Percentiles rank a stretch among this genome's conserved stretches.
These are phyloP conservation scores for Watsonalla binaria DNA, from an alignment of 2,888 invertebrate species.

Conservation along the genomic window DNA sequence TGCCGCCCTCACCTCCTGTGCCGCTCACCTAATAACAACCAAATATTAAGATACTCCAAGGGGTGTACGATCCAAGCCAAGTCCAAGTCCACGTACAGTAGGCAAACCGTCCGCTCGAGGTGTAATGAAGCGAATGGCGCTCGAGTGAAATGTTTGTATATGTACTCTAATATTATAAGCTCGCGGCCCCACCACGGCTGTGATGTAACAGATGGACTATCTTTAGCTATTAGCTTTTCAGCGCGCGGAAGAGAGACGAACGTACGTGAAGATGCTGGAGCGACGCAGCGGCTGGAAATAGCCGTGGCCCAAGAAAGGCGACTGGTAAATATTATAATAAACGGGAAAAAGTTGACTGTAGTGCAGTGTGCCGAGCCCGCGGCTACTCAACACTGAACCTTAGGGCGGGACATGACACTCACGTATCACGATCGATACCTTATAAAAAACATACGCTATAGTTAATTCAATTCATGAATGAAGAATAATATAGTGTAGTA, in stretches of 20 bases:
- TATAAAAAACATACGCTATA: constrained; percentile 21
- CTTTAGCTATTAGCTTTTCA: constrained; percentile 54
- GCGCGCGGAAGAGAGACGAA: constrained; percentile 55
- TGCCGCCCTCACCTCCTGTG: constrained; percentile 65
- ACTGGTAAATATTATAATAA: constrained; percentile 78
- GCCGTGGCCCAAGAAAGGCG: constrained; percentile 81
- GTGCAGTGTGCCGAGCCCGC: constrained; percentile 77
- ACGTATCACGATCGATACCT: constrained; percentile 6
- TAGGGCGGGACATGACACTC: constrained; percentile 33
- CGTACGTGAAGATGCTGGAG: constrained; percentile 45
- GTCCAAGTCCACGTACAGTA: constrained; percentile 53
- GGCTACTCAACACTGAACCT: constrained; percentile 46
- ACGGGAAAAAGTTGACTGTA: constrained; percentile 68
- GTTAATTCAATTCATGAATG: constrained; percentile 45
- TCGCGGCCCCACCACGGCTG: constrained; percentile 67
- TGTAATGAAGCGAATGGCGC: constrained; percentile 67
- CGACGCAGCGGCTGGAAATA: constrained; percentile 74
- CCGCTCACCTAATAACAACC: constrained; percentile 54
- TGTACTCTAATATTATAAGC: constrained; percentile 78
- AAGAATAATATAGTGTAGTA: constrained; percentile 34
- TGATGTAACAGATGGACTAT: constrained; percentile 74
- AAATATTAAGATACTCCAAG: neutral
- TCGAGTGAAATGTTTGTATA: constrained; percentile 73
- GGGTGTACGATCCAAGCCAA: constrained; percentile 22
- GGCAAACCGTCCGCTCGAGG: constrained; percentile 54